These are phyloP conservation scores for Nematolebias whitei DNA, from an alignment of 2,113 vertebrate genomes.

Conservation along the genomic window DNA sequence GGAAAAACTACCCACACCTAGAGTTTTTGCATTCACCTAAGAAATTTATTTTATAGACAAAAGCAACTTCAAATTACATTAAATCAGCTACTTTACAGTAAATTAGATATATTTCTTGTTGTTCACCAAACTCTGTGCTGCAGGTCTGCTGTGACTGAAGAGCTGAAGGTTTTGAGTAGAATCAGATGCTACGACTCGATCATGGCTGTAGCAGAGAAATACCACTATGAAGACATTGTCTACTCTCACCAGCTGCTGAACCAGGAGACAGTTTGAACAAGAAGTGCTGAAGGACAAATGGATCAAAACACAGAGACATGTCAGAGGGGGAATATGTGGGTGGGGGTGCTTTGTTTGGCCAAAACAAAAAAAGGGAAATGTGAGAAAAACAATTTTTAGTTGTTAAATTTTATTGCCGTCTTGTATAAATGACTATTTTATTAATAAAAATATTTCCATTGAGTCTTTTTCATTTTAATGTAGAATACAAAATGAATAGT, in stretches of 20 bases:
- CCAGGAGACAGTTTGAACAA: constrained; percentile 46
- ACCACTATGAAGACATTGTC: constrained; percentile 81
- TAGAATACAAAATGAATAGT: too few species aligned
- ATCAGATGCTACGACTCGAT: constrained; percentile 83
- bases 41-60: background rate
- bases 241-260: constrained; percentile 72
- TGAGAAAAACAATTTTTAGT: background rate
- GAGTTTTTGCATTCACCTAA: too few species aligned
- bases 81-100: too few species aligned
- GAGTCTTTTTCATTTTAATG: background rate
- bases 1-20: too few species aligned
- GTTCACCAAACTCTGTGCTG: background rate
- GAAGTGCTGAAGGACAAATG: background rate
- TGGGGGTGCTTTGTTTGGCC: too few species aligned
- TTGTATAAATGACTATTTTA: constrained; percentile 42
- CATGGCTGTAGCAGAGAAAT: constrained; percentile 80
- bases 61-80: too few species aligned
- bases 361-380: too few species aligned
- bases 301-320: background rate
- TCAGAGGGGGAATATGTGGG: background rate
- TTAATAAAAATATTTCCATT: constrained; percentile 62
- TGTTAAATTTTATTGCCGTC: background rate
- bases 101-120: too few species aligned
- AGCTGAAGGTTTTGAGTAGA: constrained; percentile 83
- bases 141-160: constrained; percentile 83